phyloP scores from a whole-genome alignment of 64 coral and sea anemone species.

The Astreopora myriophthalma region DNA sequence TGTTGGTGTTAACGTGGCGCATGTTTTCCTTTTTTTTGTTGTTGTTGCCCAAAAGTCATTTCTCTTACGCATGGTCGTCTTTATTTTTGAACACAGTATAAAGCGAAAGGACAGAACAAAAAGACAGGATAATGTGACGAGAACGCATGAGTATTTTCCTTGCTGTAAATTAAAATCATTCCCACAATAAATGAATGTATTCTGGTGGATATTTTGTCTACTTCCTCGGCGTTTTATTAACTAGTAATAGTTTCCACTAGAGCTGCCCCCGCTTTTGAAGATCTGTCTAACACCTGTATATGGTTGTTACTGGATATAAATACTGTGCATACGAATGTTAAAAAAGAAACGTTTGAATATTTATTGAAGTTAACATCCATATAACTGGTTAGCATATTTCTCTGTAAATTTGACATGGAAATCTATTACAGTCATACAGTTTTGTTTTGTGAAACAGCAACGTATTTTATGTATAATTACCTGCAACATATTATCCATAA shows the following conservation, averaged over 20 bases:
- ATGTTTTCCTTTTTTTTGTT: no score
- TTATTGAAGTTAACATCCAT: slow-evolving; percentile 76
- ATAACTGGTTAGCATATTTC: slow-evolving; percentile 59
- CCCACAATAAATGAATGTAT: no score
- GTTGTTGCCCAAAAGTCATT: no score
- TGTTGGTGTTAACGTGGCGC: no score
- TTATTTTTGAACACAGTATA: no score
- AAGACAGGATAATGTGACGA: no score
- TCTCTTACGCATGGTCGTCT: no score
- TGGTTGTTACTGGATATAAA: slow-evolving; percentile 57
- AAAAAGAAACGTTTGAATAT: slow-evolving; percentile 73
- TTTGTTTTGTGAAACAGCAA: slow-evolving; percentile 65
- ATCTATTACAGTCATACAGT: slow-evolving; percentile 63
- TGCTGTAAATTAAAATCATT: no score
- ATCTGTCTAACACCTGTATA: slow-evolving; percentile 54
- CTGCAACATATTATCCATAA: neutral
- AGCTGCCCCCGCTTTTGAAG: slow-evolving; percentile 49
- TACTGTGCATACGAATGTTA: slow-evolving; percentile 61
- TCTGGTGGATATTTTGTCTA: no score
- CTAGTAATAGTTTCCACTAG: slow-evolving; percentile 45
- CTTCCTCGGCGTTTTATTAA: no score
- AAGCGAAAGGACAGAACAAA: no score
- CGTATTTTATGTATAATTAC: slow-evolving; percentile 6
- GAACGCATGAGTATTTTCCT: no score
- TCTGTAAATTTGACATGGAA: slow-evolving; percentile 73